These are phyloP conservation scores for Zaprionus gabonicus DNA, from an alignment of 1,140 invertebrate species.

Conservation along the genomic window DNA sequence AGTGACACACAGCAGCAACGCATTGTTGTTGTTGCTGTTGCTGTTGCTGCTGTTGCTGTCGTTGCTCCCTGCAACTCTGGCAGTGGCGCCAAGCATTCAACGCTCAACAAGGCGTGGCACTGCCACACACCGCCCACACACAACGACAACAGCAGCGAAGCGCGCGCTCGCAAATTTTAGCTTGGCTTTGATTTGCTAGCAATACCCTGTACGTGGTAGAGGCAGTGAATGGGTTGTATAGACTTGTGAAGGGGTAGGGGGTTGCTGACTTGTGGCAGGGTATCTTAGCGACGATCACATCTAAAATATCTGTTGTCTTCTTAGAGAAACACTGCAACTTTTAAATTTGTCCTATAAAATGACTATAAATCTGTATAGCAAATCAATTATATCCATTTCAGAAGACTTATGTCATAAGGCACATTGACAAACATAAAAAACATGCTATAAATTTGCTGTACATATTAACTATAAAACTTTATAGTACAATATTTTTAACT, in stretches of 20 bases:
- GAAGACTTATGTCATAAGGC: too few species aligned
- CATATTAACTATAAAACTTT: background rate
- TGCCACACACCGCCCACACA: conserved; percentile 43
- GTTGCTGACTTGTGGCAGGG: background rate
- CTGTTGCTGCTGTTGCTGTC: conserved; percentile 26
- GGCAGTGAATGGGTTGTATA: background rate
- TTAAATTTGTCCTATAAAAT: background rate
- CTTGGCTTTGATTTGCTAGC: conserved; percentile 48
- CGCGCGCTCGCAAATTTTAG: conserved; percentile 32
- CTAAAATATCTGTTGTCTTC: background rate
- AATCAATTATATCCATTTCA: too few species aligned
- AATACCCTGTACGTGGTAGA: conserved; percentile 15
- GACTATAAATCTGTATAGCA: background rate
- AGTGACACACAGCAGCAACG: conserved; percentile 72
- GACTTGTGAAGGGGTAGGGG: background rate
- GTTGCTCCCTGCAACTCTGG: conserved; percentile 41
- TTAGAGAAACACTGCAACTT: too few species aligned
- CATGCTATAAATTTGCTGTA: too few species aligned
- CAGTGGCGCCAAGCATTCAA: conserved; percentile 39
- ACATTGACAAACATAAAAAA: too few species aligned
- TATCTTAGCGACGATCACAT: background rate
- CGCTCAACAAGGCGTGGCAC: conserved; percentile 45
- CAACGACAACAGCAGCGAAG: conserved; percentile 26
- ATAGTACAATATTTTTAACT: background rate
- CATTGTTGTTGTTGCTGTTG: conserved; percentile 30